Base-by-base conservation (phyloP, 2,797 vertebrate species). In the Oceanodroma leucorhoa region DNA sequence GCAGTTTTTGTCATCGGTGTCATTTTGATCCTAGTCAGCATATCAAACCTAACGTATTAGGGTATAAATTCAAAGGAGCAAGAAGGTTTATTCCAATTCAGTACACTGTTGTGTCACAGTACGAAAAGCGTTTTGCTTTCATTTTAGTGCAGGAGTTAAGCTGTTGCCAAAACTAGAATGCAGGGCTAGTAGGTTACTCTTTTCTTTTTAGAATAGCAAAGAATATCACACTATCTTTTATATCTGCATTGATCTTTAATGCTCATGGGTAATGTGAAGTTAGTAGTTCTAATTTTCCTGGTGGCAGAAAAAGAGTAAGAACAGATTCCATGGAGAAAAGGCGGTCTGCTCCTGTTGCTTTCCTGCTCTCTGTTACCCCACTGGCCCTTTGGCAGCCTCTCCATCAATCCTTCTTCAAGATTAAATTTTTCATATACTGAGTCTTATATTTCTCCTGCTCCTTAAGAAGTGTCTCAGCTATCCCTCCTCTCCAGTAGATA, bases 231-330 rank as follows among this genome's bases (percentile, higher is more conserved):
- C 27, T 67, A 4, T 38, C 36, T 36, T 92, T 84, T 90, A 10
- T 81, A 61, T 79, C 40, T 90, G 76, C 26, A 34, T 83, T 89
- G 94, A 45, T 91, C 77, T 95, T 92, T 89, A 64, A 91, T 80
- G 43, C 70, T 78, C 18, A 41, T 30, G 46, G 14, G 54, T 94
- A 90, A 91, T 41, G 76, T 93, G 79, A 88, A 94, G 69, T 78
- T 55, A 84, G 58, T 45, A 50, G 40, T 91, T 97, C 91, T 95
- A 89, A 93, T 96, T 91, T 95, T 87, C 70, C 50, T 95, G 53
- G 32, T 78, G 54, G 23, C 53, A 29, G 48, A 29, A 67, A 46
- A 84, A 61, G 9, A n/a, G 24, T 30, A 9, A 69, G 7, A 75
- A n/a, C 30, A 26, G 34, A 38, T 50, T 79, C 46, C 15, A 15